Evolutionary conservation across 2,797 vertebrate species (phyloP).

Genomic region (Enteromius paludinosus): DNA sequence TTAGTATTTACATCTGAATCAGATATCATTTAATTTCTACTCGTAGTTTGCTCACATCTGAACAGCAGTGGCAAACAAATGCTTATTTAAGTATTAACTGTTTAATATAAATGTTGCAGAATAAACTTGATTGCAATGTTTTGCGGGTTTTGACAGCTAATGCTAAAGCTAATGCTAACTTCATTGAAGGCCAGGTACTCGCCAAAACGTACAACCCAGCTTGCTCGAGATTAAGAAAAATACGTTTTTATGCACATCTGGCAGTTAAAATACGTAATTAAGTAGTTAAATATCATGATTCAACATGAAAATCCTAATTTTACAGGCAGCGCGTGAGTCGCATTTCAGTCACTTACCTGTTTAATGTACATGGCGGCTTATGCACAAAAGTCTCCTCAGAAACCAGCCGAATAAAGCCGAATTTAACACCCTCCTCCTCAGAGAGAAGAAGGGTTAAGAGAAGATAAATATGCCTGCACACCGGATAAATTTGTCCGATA

Average conservation of each 20-base stretch:
- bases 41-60: not conserved
- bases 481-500: not conserved
- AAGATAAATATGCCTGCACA: not conserved
- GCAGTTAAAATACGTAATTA: not conserved
- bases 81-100: no score
- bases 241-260: not conserved
- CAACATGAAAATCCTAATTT: not conserved
- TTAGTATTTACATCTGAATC: not conserved
- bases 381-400: slow-evolving; percentile 57
- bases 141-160: slow-evolving; percentile 27
- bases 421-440: slow-evolving; percentile 63
- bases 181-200: not conserved
- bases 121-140: not conserved
- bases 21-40: not conserved
- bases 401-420: slow-evolving; percentile 48
- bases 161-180: slow-evolving; percentile 49
- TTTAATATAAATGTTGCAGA: not conserved
- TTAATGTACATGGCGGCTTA: slow-evolving; percentile 82
- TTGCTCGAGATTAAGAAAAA: no score
- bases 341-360: slow-evolving; percentile 75
- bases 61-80: not conserved
- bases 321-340: slow-evolving; percentile 32
- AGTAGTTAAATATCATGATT: not conserved
- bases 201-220: not conserved
- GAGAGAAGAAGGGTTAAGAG: slow-evolving; percentile 64